Base-by-base conservation (phyloP, 2,797 vertebrate genomes). In the Coilia nasus region DNA sequence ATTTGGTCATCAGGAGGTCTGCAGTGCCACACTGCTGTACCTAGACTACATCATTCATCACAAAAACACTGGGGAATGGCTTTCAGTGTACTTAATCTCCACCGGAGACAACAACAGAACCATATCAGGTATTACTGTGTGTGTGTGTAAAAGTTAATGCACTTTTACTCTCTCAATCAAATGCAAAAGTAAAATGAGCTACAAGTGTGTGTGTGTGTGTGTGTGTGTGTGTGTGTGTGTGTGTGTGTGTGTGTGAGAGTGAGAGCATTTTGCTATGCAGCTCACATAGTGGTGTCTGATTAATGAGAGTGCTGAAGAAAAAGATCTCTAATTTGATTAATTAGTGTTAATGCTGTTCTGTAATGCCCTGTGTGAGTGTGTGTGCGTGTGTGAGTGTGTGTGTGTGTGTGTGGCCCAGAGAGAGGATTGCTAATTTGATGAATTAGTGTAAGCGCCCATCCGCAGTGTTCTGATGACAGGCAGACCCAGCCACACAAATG, bases 281-380 rank as follows among this genome's bases (percentile, higher is more conserved):
- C 64, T 86, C 88, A 84, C 85, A 86, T 56, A 67, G 82, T 83
- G 82, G 56, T 83, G 85, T 78, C 64, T 87, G 86, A 89, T 89
- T 87, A 87, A 89, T 87, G 81, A 85, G 86, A 85, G 85, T 83
- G 83, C 83, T 82, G 86, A 84, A 82, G 56, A 89, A 87, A 82
- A 50, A 75, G 86, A 86, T 82, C 54, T 83, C 84, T 89, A 89
- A 89, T 89, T 87, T 85, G 83, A 89, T 64, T 23, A 64, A 64
- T 64, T 64, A 25, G 60, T 64, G n/a, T 25, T 11, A 64, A 9
- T 3, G 60, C 60, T 71, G 25, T 31, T 71, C 28, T 14, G 12
- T 25, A 71, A 28, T 25, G 28, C 23, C 23, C 62, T 67, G 57
- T 19, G 19, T 59, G 17, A 0, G 57, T 59, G 57, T 59, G 57